Conservation (phyloP, 2,888 invertebrate genomes). For the Zygogramma bicolorata region DNA sequence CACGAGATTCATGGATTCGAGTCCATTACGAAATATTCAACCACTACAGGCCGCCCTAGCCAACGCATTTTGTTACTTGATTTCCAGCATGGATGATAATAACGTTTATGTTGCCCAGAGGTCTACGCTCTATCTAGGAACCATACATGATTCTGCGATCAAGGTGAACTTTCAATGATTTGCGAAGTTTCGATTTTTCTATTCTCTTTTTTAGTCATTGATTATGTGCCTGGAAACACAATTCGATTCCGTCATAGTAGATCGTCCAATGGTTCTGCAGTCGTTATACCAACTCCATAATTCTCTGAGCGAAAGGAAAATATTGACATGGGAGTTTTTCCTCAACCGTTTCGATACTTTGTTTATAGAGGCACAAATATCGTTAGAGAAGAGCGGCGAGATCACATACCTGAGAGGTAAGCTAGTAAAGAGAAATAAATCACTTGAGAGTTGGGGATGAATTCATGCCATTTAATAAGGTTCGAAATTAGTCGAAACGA, state of each 20-base stretch:
- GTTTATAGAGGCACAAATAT: slow-evolving; percentile 95
- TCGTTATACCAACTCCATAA: slow-evolving; percentile 95
- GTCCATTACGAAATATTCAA: slow-evolving; percentile 85
- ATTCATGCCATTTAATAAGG: not conserved
- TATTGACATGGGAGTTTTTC: slow-evolving; percentile 98
- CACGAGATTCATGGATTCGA: slow-evolving; percentile 92
- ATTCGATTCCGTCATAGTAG: slow-evolving; percentile 96
- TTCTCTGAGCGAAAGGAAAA: slow-evolving; percentile 88
- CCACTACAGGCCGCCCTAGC: slow-evolving; percentile 93
- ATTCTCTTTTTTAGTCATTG: slow-evolving; percentile 73
- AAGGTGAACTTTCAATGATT: slow-evolving; percentile 70
- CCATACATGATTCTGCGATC: slow-evolving; percentile 90
- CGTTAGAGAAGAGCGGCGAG: slow-evolving; percentile 86
- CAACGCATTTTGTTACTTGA: slow-evolving; percentile 96
- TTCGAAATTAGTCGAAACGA: no score
- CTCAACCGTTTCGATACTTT: slow-evolving; percentile 95
- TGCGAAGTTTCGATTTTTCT: slow-evolving; percentile 23
- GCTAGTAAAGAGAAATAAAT: slow-evolving; percentile 19
- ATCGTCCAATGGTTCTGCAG: slow-evolving; percentile 96
- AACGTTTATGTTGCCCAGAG: slow-evolving; percentile 96
- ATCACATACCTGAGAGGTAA: slow-evolving; percentile 85
- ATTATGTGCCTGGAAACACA: slow-evolving; percentile 96
- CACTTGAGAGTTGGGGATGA: no score
- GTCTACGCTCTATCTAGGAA: slow-evolving; percentile 91
- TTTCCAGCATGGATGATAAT: slow-evolving; percentile 95